phyloP scores from a whole-genome alignment of 2,888 invertebrate species.

The Coenonympha glycerion region DNA sequence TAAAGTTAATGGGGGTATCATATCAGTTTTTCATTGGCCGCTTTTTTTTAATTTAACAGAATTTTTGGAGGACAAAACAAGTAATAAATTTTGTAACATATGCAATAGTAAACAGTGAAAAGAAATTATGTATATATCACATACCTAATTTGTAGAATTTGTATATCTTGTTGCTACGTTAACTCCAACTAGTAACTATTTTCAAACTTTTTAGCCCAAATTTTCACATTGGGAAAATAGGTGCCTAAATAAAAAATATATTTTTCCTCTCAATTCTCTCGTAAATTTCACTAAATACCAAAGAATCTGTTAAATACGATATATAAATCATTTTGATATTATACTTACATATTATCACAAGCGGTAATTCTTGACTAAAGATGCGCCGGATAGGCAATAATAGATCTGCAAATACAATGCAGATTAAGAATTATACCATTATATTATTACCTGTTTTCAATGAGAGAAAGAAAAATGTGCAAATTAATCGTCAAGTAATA shows the following conservation, averaged over 20 bases:
- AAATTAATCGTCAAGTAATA: too few relatives aligned
- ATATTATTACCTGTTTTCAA: slow-evolving; percentile 11
- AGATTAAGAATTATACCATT: not conserved
- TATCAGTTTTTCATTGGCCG: slow-evolving; percentile 18
- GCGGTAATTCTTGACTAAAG: not conserved
- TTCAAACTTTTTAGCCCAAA: slow-evolving; percentile 19
- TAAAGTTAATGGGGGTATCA: too few relatives aligned
- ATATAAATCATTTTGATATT: slow-evolving; percentile 1
- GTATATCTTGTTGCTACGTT: slow-evolving; percentile 27
- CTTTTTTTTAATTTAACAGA: slow-evolving; percentile 23
- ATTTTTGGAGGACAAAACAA: slow-evolving; percentile 20
- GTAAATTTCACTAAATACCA: not conserved
- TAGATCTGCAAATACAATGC: not conserved
- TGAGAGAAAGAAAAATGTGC: too few relatives aligned
- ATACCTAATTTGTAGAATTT: slow-evolving; percentile 25
- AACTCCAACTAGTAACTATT: slow-evolving; percentile 17
- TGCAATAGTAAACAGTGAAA: slow-evolving; percentile 19
- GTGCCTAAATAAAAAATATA: slow-evolving; percentile 4
- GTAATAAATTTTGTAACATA: slow-evolving; percentile 24
- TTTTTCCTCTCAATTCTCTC: slow-evolving; percentile 11
- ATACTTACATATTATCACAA: too few relatives aligned
- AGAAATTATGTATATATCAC: slow-evolving; percentile 25
- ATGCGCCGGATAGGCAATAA: not conserved
- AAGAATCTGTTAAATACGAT: not conserved
- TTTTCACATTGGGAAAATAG: slow-evolving; percentile 14